Conservation (phyloP, 2,113 vertebrate genomes). For the Ancistrus triradiatus region DNA sequence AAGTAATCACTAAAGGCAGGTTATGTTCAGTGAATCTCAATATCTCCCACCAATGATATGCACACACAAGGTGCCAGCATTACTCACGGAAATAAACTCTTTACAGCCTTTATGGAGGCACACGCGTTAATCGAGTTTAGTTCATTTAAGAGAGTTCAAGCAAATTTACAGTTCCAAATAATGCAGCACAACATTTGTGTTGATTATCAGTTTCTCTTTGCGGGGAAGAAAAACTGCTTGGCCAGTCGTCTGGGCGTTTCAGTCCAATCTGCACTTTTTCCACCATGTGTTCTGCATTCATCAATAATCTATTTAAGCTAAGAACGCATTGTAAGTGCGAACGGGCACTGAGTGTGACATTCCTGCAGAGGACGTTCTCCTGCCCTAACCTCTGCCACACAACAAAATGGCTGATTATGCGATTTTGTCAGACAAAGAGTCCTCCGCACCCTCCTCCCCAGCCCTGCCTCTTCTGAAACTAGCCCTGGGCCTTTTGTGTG, state of each 20-base stretch:
- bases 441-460: slow-evolving; percentile 27
- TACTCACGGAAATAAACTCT: no score
- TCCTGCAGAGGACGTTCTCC: slow-evolving; percentile 34
- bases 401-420: slow-evolving; percentile 46
- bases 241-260: slow-evolving; percentile 29
- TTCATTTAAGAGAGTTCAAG: no score
- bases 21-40: no score
- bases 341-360: slow-evolving; percentile 35
- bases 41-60: no score
- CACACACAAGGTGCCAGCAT: no score
- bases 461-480: slow-evolving; percentile 32
- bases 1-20: no score
- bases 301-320: slow-evolving; percentile 47
- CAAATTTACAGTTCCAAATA: no score
- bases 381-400: slow-evolving; percentile 40
- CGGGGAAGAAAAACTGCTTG: slow-evolving; percentile 21
- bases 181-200: no score
- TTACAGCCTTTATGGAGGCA: no score
- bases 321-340: slow-evolving; percentile 41
- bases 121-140: no score
- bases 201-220: slow-evolving; percentile 9
- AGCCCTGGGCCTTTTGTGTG: slow-evolving; percentile 41
- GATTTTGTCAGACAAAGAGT: slow-evolving; percentile 45
- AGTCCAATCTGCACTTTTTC: slow-evolving; percentile 39
- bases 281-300: slow-evolving; percentile 38